These are phyloP conservation scores for Bibio marci DNA, from an alignment of 2,888 invertebrate genomes.

Conservation along the genomic window DNA sequence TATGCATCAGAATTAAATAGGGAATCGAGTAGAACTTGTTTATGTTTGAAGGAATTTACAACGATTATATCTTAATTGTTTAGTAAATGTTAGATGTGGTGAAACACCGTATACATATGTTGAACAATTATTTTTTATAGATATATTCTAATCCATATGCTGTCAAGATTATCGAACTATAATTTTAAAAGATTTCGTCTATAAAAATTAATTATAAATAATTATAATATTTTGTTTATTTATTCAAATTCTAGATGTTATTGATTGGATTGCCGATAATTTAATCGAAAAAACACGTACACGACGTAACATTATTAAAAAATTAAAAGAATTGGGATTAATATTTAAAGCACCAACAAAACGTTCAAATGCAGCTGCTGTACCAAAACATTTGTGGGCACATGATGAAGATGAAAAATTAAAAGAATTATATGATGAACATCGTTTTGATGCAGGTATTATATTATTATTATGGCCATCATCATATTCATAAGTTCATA, in stretches of 20 bases:
- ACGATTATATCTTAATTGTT: no score
- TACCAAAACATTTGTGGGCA: conserved; percentile 41
- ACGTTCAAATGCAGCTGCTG: conserved; percentile 29
- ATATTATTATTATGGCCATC: neutral
- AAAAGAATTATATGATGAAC: conserved; percentile 51
- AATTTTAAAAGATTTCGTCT: no score
- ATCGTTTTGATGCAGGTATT: conserved; percentile 44
- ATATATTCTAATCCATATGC: no score
- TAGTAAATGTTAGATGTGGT: no score
- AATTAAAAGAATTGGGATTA: conserved; percentile 62
- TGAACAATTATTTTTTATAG: no score
- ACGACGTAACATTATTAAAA: conserved; percentile 59
- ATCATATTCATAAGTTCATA: neutral
- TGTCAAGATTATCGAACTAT: no score
- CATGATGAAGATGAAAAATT: conserved; percentile 63
- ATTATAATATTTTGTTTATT: conserved; percentile 5
- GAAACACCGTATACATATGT: no score
- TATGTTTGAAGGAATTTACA: no score
- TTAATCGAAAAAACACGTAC: conserved; percentile 65
- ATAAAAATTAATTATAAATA: no score
- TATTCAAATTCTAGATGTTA: conserved; percentile 43
- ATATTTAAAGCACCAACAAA: conserved; percentile 49
- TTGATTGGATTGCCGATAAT: conserved; percentile 71
- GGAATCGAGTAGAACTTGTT: no score
- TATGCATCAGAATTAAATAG: no score